Evolutionary conservation across 2,888 invertebrate genomes (phyloP).

Genomic region (Drosophila flavopinicola): DNA sequence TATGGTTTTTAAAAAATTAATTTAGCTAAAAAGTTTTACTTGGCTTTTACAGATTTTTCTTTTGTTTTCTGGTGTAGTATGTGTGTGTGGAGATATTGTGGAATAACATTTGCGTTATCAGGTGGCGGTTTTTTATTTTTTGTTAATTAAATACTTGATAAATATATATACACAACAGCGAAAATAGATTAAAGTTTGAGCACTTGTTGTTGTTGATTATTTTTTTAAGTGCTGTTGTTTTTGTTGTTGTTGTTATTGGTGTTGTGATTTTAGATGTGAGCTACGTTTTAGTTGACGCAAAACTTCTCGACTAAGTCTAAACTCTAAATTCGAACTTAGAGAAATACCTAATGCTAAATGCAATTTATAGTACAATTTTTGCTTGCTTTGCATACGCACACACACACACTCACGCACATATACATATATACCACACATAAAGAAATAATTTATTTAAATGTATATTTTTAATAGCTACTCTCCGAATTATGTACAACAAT

Average conservation of each 20-base stretch:
- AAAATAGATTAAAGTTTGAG: slow-evolving; percentile 56
- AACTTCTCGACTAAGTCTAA: slow-evolving; percentile 61
- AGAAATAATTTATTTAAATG: slow-evolving; percentile 56
- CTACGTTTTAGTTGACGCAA: slow-evolving; percentile 35
- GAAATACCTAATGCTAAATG: slow-evolving; percentile 62
- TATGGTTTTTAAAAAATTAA: slow-evolving; percentile 68
- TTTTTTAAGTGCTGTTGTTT: slow-evolving; percentile 39
- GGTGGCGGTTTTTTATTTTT: slow-evolving; percentile 30
- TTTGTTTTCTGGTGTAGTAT: slow-evolving; percentile 8
- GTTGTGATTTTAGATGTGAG: slow-evolving; percentile 34
- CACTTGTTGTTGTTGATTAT: slow-evolving; percentile 39
- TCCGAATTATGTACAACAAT: slow-evolving; percentile 59
- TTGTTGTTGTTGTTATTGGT: slow-evolving; percentile 28
- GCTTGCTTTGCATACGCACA: slow-evolving; percentile 29
- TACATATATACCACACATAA: slow-evolving; percentile 12
- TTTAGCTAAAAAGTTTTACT: slow-evolving; percentile 80
- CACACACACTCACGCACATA: background rate
- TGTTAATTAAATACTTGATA: slow-evolving; percentile 58
- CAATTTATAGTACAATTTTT: slow-evolving; percentile 72
- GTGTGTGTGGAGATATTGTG: slow-evolving; percentile 38
- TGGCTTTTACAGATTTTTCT: slow-evolving; percentile 57
- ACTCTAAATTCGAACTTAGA: slow-evolving; percentile 72
- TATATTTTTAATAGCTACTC: slow-evolving; percentile 57
- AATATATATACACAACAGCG: slow-evolving; percentile 69
- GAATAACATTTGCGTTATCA: slow-evolving; percentile 54